Conservation (phyloP, 2,113 vertebrate species). For the Apodemus sylvaticus region DNA sequence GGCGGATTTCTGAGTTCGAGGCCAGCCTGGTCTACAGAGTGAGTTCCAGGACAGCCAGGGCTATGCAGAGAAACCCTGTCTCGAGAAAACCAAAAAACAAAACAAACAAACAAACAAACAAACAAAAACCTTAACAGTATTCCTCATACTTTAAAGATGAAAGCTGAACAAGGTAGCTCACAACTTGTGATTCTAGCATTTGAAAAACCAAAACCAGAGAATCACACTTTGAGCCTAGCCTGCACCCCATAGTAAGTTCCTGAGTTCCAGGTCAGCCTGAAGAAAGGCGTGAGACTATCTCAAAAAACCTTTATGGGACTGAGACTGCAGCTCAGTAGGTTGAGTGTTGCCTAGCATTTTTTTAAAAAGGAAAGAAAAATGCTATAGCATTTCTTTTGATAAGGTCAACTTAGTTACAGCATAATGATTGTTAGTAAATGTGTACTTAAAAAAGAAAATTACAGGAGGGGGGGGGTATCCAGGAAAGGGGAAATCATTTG, state of each 20-base stretch:
- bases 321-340: background rate
- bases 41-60: no score
- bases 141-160: slow-evolving; percentile 33
- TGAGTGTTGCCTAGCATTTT: background rate
- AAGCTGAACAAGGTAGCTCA: background rate
- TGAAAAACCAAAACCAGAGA: background rate
- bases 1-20: no score
- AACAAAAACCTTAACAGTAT: no score
- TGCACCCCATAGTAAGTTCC: background rate
- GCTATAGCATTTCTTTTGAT: slow-evolving; percentile 45
- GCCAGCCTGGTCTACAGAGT: no score
- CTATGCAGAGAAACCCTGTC: no score
- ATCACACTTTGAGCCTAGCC: background rate
- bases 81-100: no score
- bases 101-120: no score
- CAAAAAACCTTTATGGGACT: background rate
- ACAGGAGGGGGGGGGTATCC: no score
- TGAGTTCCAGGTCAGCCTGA: background rate
- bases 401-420: slow-evolving; percentile 46
- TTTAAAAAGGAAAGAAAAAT: slow-evolving; percentile 48
- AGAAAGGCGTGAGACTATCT: background rate
- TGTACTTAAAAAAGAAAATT: background rate
- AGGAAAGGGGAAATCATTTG: no score
- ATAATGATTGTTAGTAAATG: background rate
- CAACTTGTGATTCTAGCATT: background rate